phyloP scores from a whole-genome alignment of 1,140 invertebrate genomes.

The Drosophila dunni region DNA sequence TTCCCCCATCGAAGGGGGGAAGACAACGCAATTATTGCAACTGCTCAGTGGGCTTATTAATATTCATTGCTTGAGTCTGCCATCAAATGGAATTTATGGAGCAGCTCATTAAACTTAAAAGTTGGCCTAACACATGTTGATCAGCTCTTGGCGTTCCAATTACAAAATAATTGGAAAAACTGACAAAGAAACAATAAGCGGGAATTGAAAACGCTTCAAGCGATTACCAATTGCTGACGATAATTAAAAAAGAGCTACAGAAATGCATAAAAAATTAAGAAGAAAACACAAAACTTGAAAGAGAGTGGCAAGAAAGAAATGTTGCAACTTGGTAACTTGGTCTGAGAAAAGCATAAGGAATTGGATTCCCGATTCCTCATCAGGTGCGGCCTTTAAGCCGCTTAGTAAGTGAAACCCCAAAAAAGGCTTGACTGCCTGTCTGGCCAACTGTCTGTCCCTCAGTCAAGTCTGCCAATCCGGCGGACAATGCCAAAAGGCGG shows the following conservation, averaged over 20 bases:
- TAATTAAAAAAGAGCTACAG: conserved; percentile 64
- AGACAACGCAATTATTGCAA: conserved; percentile 57
- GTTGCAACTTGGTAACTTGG: conserved; percentile 25
- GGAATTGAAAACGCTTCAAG: conserved; percentile 29
- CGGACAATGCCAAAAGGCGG: conserved; percentile 15
- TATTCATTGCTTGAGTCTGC: conserved; percentile 64
- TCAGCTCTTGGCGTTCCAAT: conserved; percentile 37
- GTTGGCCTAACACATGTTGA: conserved; percentile 68
- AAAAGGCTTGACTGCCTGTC: conserved; percentile 53
- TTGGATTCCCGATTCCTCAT: conserved; percentile 38
- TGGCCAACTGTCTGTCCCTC: conserved; percentile 39
- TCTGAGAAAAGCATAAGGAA: not conserved
- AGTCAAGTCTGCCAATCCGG: not conserved
- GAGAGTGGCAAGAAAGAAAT: conserved; percentile 23
- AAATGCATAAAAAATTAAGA: conserved; percentile 24
- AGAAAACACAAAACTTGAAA: conserved; percentile 22
- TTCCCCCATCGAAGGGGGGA: not conserved
- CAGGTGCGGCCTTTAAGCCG: conserved; percentile 74
- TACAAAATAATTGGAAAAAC: conserved; percentile 35
- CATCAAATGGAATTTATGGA: conserved; percentile 71
- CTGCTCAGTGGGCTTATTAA: conserved; percentile 76
- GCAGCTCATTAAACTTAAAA: conserved; percentile 58
- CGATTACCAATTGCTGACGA: conserved; percentile 56
- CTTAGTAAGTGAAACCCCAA: conserved; percentile 78
- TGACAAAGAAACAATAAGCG: conserved; percentile 22